Evolutionary conservation across 2,113 vertebrate genomes (phyloP).

Genomic region (Oxyruncus cristatus): DNA sequence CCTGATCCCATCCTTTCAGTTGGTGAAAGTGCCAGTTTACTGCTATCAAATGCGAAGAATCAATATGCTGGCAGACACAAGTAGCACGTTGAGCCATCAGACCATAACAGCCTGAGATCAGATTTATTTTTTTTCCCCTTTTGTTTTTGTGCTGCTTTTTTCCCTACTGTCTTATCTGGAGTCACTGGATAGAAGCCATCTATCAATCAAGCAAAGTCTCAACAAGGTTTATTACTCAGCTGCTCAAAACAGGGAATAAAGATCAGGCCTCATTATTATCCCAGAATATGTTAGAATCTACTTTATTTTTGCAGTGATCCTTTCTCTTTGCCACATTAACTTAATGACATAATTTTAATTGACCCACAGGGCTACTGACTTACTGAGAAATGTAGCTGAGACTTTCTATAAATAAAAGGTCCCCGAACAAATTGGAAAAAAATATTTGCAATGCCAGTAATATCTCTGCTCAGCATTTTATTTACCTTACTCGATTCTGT

Average conservation of each 20-base stretch:
- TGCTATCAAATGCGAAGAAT: slow-evolving; percentile 61
- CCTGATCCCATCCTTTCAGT: slow-evolving; percentile 11
- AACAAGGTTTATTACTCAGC: slow-evolving; percentile 53
- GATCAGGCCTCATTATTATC: slow-evolving; percentile 25
- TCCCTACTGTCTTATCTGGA: slow-evolving; percentile 49
- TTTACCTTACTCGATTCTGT: background rate
- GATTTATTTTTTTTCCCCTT: slow-evolving; percentile 1
- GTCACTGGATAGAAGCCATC: slow-evolving; percentile 58
- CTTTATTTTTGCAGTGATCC: background rate
- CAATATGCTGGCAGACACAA: slow-evolving; percentile 62
- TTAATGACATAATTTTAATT: slow-evolving; percentile 15
- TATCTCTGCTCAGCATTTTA: background rate
- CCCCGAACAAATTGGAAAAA: background rate
- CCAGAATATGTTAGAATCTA: background rate
- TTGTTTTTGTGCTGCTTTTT: slow-evolving; percentile 40
- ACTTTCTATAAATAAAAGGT: background rate
- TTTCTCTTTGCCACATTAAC: slow-evolving; percentile 31
- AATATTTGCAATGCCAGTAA: background rate
- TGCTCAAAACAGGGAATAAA: slow-evolving; percentile 43
- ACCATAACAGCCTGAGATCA: slow-evolving; percentile 51
- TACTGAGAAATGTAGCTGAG: background rate
- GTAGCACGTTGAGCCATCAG: slow-evolving; percentile 50
- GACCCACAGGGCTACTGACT: background rate
- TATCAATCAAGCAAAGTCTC: slow-evolving; percentile 59
- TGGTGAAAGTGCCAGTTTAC: slow-evolving; percentile 35